Evolutionary conservation across 2,113 vertebrate species (phyloP).

Genomic region (Cyphomyrus plagiostoma): DNA sequence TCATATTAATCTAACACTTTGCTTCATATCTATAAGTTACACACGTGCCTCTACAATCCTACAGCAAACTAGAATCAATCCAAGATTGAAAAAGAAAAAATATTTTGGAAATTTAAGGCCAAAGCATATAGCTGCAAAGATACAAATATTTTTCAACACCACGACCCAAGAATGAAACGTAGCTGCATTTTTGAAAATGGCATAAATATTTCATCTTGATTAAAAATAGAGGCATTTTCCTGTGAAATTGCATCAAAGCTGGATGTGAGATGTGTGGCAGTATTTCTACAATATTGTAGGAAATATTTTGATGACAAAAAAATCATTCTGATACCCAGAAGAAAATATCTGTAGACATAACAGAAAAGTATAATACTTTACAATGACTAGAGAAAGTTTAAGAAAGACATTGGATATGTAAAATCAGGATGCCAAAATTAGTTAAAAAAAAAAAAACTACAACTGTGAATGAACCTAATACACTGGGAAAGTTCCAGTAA

Average conservation of each 20-base stretch:
- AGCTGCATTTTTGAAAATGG: not conserved
- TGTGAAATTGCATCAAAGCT: not conserved
- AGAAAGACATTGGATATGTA: not conserved
- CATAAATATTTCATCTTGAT: not conserved
- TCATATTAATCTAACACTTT: not conserved
- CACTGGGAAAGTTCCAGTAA: not conserved
- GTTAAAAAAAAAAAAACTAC: not conserved
- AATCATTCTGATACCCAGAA: not conserved
- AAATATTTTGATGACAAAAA: not conserved
- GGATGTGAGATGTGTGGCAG: not conserved
- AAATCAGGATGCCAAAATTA: not conserved
- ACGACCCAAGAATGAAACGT: not conserved
- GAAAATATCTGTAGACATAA: not conserved
- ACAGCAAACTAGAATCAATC: not conserved
- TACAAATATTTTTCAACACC: not conserved
- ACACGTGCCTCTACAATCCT: not conserved
- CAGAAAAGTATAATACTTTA: not conserved
- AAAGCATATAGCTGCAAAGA: not conserved
- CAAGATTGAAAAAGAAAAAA: not conserved
- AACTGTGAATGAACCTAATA: not conserved
- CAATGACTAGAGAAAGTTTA: not conserved
- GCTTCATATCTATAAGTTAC: not conserved
- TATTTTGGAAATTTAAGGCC: not conserved
- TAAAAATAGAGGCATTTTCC: not conserved
- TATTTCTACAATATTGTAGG: not conserved